Evolutionary conservation across 2,888 invertebrate species (phyloP).

Genomic region (Cataglyphis albicans): DNA sequence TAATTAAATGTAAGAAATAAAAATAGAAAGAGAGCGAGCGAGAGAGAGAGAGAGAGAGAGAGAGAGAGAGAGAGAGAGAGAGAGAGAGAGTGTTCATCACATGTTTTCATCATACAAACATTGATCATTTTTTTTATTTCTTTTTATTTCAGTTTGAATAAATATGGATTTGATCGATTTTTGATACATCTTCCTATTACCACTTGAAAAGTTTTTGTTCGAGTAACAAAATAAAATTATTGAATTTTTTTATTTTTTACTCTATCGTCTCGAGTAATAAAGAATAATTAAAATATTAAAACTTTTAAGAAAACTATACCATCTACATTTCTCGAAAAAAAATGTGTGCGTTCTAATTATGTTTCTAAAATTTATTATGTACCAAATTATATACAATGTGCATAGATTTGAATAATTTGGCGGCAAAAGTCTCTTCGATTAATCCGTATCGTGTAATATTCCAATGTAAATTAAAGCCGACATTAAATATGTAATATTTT

Average conservation of each 20-base stretch:
- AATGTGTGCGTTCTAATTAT: background rate
- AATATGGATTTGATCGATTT: background rate
- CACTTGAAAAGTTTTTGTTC: background rate
- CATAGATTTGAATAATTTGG: background rate
- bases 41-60: too few species aligned
- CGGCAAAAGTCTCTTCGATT: background rate
- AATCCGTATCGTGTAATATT: background rate
- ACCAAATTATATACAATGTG: background rate
- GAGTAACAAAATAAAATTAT: background rate
- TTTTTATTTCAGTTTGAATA: background rate
- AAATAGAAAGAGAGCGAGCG: background rate
- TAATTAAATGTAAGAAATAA: background rate
- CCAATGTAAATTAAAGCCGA: background rate
- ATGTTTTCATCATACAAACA: background rate
- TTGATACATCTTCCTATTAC: background rate
- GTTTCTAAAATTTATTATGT: background rate
- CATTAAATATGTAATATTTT: background rate
- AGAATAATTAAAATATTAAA: background rate
- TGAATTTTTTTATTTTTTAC: background rate
- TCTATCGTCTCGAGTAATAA: background rate
- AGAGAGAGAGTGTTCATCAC: background rate
- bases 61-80: too few species aligned
- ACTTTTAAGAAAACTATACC: background rate
- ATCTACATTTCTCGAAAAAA: background rate
- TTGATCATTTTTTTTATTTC: background rate